Conservation (phyloP, 2,113 vertebrate species). For the Thryonomys swinderianus region DNA sequence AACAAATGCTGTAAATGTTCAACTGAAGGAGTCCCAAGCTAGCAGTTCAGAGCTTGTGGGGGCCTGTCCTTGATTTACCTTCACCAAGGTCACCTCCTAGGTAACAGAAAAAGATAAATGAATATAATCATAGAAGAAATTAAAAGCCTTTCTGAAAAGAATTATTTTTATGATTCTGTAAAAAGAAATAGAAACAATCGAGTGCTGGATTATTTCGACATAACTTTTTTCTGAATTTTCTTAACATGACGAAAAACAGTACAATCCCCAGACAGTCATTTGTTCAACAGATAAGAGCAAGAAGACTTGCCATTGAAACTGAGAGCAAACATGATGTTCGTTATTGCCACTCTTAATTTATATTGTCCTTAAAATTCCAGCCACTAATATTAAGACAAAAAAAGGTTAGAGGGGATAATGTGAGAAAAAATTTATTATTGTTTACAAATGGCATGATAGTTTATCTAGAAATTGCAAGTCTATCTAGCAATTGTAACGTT, state of each 20-base stretch:
- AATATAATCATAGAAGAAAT: neutral
- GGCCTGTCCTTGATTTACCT: neutral
- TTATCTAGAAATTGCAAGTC: slow-evolving; percentile 13
- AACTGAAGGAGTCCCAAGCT: accelerated
- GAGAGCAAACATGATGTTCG: neutral
- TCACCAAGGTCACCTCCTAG: no score
- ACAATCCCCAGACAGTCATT: slow-evolving; percentile 10
- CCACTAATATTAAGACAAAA: slow-evolving; percentile 6
- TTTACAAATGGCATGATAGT: neutral
- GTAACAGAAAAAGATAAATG: neutral
- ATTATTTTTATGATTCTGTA: neutral
- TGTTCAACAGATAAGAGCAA: neutral
- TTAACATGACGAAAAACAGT: slow-evolving; percentile 51
- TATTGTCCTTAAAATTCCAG: neutral
- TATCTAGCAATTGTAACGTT: neutral
- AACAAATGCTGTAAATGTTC: neutral
- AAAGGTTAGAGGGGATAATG: neutral
- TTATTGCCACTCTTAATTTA: neutral
- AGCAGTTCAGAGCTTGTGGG: neutral
- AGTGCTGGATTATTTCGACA: neutral
- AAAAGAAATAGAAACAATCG: neutral
- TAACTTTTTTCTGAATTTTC: neutral
- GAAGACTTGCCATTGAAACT: neutral
- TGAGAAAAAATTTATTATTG: neutral
- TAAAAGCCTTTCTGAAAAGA: neutral